Evolutionary conservation across 2,888 invertebrate species (phyloP), one percentile per base, ranked within the genome.

Genomic region (Leptinotarsa rubiginosa): DNA sequence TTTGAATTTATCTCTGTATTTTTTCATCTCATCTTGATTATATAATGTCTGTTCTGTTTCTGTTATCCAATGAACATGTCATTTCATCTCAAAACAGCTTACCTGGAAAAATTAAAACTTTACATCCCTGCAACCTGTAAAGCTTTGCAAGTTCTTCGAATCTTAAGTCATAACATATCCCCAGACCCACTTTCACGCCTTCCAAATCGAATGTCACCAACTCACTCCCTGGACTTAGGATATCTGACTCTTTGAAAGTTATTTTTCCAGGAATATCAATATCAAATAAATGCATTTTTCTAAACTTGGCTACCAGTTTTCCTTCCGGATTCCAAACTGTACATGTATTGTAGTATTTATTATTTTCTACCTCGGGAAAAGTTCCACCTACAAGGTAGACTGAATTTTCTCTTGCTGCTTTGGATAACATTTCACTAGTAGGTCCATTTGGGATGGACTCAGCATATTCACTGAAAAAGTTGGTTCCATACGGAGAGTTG

Each of bases 281-380:
- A 88, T 99, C 98, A 88, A 98, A 98, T 65, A 98, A 90, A 88
- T 98, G 98, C 86, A 97, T 91, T 91, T 98, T 98, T 76, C 97
- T 91, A 85, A 95, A 94, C 83, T 92, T 93, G 0, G 93, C 94
- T 67, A 98, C 88, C 65, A 98, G 85, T 74, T 92, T 89, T 16
- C 98, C 98, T 31, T 89, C 87, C 0, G 93, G 92, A 83, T 92
- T 92, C 94, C 95, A 98, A 1, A 97, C 92, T 0, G 96, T 95
- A 83, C 95, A 95, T 0, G 97, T 97, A 87, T 98, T 98, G 86
- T 92, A 97, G 10, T 95, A 88, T 69, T 84, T 83, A 70, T 89
- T 88, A 54, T 81, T 75, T 65, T 92, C 92, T 75, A 89, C 88
- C 89, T 98, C 98, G 0, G 97, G 97, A 81, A 97, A 92, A 0